Evolutionary conservation across 2,113 vertebrate genomes (phyloP).

Genomic region (Callospermophilus lateralis): DNA sequence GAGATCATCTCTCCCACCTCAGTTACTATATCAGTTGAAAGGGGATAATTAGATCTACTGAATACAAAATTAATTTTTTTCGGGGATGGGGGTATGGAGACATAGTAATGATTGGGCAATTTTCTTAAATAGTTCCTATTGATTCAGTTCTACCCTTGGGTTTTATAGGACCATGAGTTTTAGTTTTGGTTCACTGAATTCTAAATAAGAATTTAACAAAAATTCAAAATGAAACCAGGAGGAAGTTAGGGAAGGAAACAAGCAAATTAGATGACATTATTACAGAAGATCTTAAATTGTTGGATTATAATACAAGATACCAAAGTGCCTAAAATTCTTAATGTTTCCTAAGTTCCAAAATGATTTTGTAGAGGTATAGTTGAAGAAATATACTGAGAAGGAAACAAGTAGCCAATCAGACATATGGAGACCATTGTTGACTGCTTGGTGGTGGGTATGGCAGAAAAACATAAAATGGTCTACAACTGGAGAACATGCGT

Average conservation of each 20-base stretch:
- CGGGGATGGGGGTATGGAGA: neutral
- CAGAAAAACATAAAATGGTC: neutral
- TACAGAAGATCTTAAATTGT: neutral
- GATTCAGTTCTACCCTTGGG: neutral
- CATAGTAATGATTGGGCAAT: neutral
- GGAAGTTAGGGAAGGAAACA: neutral
- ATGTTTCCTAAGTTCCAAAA: conserved; percentile 21
- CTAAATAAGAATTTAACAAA: conserved; percentile 6
- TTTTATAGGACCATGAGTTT: neutral
- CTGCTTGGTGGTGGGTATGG: neutral
- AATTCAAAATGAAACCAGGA: conserved; percentile 41
- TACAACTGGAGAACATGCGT: neutral
- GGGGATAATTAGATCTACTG: neutral
- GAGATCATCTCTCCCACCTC: neutral
- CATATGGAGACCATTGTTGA: neutral
- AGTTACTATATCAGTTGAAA: neutral
- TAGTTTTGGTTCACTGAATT: conserved; percentile 41
- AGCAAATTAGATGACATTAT: neutral
- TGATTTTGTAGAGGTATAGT: neutral
- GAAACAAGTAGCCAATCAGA: neutral
- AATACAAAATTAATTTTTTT: neutral
- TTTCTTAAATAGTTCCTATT: neutral
- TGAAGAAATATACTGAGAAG: neutral
- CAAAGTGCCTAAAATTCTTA: conserved; percentile 10
- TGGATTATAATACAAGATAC: neutral